A percentile compares a stretch with the other conserved stretches of the same genome.
Conservation (phyloP, 2,888 invertebrate species). For the Hyles lineata region DNA sequence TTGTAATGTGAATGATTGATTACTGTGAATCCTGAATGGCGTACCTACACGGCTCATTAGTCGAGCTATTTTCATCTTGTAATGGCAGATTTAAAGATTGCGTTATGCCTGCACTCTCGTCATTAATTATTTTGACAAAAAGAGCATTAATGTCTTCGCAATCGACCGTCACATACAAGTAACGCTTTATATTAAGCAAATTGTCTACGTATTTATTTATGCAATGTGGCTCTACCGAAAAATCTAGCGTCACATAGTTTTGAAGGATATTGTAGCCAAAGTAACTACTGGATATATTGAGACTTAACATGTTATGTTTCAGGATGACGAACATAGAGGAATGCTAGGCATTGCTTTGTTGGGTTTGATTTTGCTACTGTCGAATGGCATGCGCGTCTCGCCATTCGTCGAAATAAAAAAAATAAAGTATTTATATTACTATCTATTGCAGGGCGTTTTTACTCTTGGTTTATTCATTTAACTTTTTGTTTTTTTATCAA, state of each 20-base stretch:
- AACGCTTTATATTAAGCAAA: not conserved
- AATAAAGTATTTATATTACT: no score
- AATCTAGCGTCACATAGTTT: not conserved
- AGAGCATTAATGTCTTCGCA: not conserved
- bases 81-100: constrained; percentile 13
- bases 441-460: no score
- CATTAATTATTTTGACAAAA: constrained; percentile 6
- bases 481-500: no score
- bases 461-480: no score
- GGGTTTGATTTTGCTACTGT: no score
- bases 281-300: no score
- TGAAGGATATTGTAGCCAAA: no score
- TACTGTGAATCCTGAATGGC: not conserved
- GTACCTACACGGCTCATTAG: constrained; percentile 5
- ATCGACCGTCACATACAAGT: not conserved
- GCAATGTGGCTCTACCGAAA: not conserved
- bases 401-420: no score
- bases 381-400: no score
- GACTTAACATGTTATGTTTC: no score
- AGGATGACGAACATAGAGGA: no score
- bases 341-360: no score
- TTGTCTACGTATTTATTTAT: not conserved
- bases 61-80: constrained; percentile 25
- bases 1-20: constrained; percentile 11
- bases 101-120: not conserved